Percentiles rank a stretch among this genome's conserved stretches.
phyloP scores from a whole-genome alignment of 2,113 vertebrate genomes.

The Megaceryle torquata region DNA sequence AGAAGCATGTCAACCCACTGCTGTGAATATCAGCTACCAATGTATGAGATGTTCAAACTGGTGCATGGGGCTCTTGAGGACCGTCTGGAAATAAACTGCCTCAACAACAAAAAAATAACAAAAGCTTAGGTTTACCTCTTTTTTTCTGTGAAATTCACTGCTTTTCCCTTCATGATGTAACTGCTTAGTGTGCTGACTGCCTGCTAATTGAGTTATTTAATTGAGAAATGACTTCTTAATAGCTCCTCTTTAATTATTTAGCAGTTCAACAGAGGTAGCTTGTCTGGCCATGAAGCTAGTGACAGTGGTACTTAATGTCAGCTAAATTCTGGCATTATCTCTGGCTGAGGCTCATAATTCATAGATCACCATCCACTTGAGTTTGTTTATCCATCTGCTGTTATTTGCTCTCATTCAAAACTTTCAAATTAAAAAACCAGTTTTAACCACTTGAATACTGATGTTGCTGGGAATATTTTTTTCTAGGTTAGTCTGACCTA shows the following conservation, averaged over 20 bases:
- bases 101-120: not conserved
- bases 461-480: not conserved
- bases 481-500: conserved; percentile 43
- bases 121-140: not conserved
- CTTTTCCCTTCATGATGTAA: not conserved
- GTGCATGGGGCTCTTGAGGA: not conserved
- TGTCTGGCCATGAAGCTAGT: conserved; percentile 36
- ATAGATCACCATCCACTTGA: not conserved
- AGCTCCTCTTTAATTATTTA: conserved; percentile 70
- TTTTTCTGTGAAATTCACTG: conserved; percentile 34
- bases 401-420: conserved; percentile 33
- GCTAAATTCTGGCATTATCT: conserved; percentile 14
- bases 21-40: not conserved
- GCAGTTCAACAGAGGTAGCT: conserved; percentile 35
- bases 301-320: conserved; percentile 18
- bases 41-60: not conserved
- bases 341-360: conserved; percentile 26
- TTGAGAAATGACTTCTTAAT: conserved; percentile 63
- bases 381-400: conserved; percentile 33
- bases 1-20: not conserved
- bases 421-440: not conserved
- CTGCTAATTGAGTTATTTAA: conserved; percentile 60
- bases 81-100: not conserved
- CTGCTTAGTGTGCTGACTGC: not conserved
- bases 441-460: conserved; percentile 19